Percentiles rank a stretch among this genome's conserved stretches.
phyloP scores from a whole-genome alignment of 2,113 vertebrate genomes.

The Oostethus manadensis region DNA sequence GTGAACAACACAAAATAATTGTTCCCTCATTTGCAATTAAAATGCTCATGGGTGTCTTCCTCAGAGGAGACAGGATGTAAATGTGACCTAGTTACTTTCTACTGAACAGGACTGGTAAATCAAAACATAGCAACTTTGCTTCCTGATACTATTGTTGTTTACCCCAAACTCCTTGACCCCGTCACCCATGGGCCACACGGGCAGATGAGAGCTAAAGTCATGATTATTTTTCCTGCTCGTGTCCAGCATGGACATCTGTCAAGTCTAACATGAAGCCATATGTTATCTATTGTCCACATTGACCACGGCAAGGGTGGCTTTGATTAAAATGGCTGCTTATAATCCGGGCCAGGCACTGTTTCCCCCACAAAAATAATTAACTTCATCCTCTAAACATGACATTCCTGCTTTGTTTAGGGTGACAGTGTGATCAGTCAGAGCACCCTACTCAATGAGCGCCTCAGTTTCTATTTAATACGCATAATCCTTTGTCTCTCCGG shows the following conservation, averaged over 20 bases:
- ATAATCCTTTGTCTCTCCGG: slow-evolving; percentile 23
- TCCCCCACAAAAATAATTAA: slow-evolving; percentile 3
- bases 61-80: slow-evolving; percentile 13
- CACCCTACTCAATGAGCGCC: slow-evolving; percentile 10
- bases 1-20: background rate
- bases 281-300: slow-evolving; percentile 53
- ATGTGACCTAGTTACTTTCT: slow-evolving; percentile 38
- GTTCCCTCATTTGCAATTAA: slow-evolving; percentile 4
- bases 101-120: slow-evolving; percentile 19
- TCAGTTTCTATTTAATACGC: slow-evolving; percentile 30
- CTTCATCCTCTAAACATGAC: slow-evolving; percentile 14
- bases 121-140: slow-evolving; percentile 16
- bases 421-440: slow-evolving; percentile 4
- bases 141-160: slow-evolving; percentile 23
- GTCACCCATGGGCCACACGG: slow-evolving; percentile 24
- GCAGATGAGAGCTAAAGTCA: slow-evolving; percentile 56
- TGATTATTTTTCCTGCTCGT: slow-evolving; percentile 53
- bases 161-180: slow-evolving; percentile 30
- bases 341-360: slow-evolving; percentile 10
- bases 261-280: slow-evolving; percentile 57
- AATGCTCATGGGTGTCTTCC: slow-evolving; percentile 1
- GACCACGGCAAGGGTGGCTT: slow-evolving; percentile 11
- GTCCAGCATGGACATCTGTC: slow-evolving; percentile 63
- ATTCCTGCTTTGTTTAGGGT: slow-evolving; percentile 7
- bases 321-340: slow-evolving; percentile 42